Evolutionary conservation across 2,113 vertebrate genomes (phyloP).

Genomic region (Prunella himalayana): DNA sequence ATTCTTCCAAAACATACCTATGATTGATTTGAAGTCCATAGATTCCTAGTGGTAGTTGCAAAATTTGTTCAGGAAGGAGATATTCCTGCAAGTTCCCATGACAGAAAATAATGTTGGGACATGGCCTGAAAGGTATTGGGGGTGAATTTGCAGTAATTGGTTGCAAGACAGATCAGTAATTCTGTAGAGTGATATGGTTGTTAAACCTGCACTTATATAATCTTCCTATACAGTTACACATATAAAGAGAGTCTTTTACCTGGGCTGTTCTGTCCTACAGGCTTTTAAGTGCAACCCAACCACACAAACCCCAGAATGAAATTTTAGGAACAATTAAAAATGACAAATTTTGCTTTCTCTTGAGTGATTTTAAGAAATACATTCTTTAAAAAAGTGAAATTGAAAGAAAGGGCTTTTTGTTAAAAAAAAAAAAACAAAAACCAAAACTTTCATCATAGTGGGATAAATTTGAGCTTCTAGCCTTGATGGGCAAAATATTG

Average conservation of each 20-base stretch:
- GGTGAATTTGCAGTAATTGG: neutral
- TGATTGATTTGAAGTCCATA: neutral
- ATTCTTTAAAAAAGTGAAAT: neutral
- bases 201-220: neutral
- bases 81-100: neutral
- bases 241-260: neutral
- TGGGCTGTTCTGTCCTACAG: neutral
- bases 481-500: neutral
- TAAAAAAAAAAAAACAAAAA: too few species aligned
- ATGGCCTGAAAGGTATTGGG: neutral
- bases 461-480: neutral
- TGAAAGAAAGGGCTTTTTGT: neutral
- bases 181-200: neutral
- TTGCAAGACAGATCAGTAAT: neutral
- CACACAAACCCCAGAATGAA: neutral
- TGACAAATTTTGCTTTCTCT: neutral
- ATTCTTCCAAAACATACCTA: neutral
- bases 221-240: neutral
- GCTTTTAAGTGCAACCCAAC: neutral
- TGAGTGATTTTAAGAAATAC: neutral
- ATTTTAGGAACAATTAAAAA: neutral
- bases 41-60: neutral
- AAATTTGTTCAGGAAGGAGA: neutral
- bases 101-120: neutral
- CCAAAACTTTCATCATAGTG: neutral